Evolutionary conservation across 1,140 invertebrate genomes (phyloP), one percentile per base, ranked within the genome.

Genomic region (Megalonaias nervosa): DNA sequence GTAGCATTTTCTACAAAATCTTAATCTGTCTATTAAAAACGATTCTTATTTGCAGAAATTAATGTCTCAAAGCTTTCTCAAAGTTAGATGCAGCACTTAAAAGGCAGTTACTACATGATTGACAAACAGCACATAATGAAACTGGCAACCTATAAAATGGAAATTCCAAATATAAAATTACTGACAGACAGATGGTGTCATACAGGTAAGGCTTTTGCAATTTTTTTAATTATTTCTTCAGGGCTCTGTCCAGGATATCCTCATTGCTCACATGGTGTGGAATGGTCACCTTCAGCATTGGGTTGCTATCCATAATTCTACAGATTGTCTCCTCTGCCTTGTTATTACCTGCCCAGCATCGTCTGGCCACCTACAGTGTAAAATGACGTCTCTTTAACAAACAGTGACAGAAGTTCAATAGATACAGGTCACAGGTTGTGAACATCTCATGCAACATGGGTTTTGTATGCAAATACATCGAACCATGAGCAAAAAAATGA

Each of bases 251-350:
- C 17, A 86, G 67, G 11, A 87, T 75, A 31, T 73, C 71, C 14
- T 83, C 71, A 66, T 87, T 84, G 16, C 84, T 65, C 0, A 89
- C 82, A n/a, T 84, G 81, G 77, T 89, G 61, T 21, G 93, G 92
- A 48, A 93, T 12, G 1, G 93, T 93, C n/a, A 93, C 90, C 83
- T 91, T 89, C 12, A 94, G 85, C 17, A 85, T 81, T 11, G 85
- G 83, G 78, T 93, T 88, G 19, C 82, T 80, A n/a, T 90, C 76
- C 93, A 94, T 93, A 4, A 92, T 91, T 68, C 89, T 85, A 66
- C 85, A 77, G 31, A 93, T 93, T 2, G 93, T 92, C 67, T 91
- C 88, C 67, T 89, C 79, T 21, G 93, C 93, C 81, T 93, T 91
- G 5, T 82, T 75, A 85, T 93, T 93, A 13, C 91, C 91, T 70